A percentile compares a stretch with the other conserved stretches of the same genome.
Conservation (phyloP, 1,140 invertebrate species). For the Drosophila setifemur region DNA sequence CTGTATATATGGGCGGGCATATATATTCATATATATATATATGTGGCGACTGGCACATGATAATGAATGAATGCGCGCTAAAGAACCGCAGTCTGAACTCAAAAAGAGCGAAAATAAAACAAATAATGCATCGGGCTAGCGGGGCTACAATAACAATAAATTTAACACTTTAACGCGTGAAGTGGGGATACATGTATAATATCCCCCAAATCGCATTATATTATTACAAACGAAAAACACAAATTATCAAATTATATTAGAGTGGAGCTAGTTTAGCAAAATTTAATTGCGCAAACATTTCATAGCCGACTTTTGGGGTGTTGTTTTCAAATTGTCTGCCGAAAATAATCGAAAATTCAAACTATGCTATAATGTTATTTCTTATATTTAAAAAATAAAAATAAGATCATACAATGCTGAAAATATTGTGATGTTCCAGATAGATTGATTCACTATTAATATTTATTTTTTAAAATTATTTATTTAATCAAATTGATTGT, state of each 20-base stretch:
- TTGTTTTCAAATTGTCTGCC: too few relatives aligned
- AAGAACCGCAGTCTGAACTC: constrained; percentile 73
- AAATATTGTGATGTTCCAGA: neutral
- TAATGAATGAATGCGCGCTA: constrained; percentile 76
- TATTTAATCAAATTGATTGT: neutral
- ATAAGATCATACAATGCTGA: neutral
- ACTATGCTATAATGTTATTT: too few relatives aligned
- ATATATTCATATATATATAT: neutral
- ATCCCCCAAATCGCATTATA: constrained; percentile 31
- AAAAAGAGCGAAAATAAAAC: constrained; percentile 55
- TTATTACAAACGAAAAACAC: constrained; percentile 27
- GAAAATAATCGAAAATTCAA: too few relatives aligned
- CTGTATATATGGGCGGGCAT: neutral
- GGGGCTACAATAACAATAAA: constrained; percentile 65
- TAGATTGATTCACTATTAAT: too few relatives aligned
- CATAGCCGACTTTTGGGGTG: constrained; percentile 8
- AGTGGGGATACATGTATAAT: constrained; percentile 20
- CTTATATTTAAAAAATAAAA: too few relatives aligned
- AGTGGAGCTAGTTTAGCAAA: neutral
- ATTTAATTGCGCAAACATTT: neutral
- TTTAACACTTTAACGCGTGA: constrained; percentile 76
- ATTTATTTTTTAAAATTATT: neutral
- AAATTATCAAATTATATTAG: constrained; percentile 11
- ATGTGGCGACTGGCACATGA: constrained; percentile 38
- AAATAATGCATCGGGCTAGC: constrained; percentile 61